These are phyloP conservation scores for Patiria pectinifera DNA, from an alignment of 53 echinoderm and acorn worm genomes.

Conservation along the genomic window DNA sequence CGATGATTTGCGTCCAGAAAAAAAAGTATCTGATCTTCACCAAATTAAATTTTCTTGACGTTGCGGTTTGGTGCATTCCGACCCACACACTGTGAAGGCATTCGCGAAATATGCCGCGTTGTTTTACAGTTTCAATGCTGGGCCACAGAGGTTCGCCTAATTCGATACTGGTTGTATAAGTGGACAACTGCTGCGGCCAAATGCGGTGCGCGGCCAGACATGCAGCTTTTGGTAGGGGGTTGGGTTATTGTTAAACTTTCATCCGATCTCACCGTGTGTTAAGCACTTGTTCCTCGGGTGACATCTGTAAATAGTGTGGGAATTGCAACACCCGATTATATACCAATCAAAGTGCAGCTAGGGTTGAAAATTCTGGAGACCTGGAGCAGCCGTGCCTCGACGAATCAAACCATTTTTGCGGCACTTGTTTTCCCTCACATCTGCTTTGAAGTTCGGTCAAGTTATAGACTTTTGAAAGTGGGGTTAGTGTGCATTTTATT, in stretches of 20 bases:
- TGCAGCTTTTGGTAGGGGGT: neutral
- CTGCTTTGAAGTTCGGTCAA: no score
- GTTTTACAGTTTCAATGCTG: neutral
- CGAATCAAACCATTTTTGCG: neutral
- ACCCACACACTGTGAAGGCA: conserved; percentile 24
- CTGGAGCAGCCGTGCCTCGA: neutral
- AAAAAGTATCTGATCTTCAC: neutral
- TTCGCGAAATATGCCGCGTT: neutral
- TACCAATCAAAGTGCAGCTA: neutral
- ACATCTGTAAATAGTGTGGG: neutral
- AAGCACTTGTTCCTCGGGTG: neutral
- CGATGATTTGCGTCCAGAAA: neutral
- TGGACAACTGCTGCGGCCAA: conserved; percentile 12
- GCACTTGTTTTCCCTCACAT: no score
- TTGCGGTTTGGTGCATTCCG: neutral
- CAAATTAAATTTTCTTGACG: neutral
- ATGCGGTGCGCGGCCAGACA: neutral
- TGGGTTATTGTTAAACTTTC: no score
- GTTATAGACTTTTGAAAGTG: no score
- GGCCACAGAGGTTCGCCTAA: neutral
- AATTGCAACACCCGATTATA: neutral
- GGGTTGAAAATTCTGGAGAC: neutral
- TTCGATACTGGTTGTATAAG: conserved; percentile 11
- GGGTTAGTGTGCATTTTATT: no score
- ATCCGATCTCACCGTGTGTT: neutral